A percentile compares a stretch with the other conserved stretches of the same genome.
phyloP scores from a whole-genome alignment of 1,140 invertebrate species.

The Cydia amplana region DNA sequence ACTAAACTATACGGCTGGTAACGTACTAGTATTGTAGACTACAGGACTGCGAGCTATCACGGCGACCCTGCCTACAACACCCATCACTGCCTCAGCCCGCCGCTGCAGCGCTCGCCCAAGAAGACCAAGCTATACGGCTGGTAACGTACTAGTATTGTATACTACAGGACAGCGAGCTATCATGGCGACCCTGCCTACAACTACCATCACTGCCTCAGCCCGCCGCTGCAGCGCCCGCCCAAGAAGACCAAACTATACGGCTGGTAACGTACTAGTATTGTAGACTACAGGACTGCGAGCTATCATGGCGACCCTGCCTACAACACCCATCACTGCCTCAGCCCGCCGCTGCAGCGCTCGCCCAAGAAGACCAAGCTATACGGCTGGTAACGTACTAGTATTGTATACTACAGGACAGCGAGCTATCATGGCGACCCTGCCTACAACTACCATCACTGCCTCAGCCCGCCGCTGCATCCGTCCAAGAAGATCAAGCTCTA shows the following conservation, averaged over 20 bases:
- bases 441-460: too few species aligned
- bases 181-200: slow-evolving; percentile 80
- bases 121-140: slow-evolving; percentile 96
- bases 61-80: slow-evolving; percentile 81
- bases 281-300: neutral
- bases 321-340: slow-evolving; percentile 92
- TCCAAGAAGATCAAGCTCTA: too few species aligned
- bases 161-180: neutral
- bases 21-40: slow-evolving; percentile 40
- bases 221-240: slow-evolving; percentile 94
- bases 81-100: slow-evolving; percentile 94
- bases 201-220: slow-evolving; percentile 95
- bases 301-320: neutral
- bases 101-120: slow-evolving; percentile 93
- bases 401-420: neutral
- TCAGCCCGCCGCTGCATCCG: too few species aligned
- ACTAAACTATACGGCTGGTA: slow-evolving; percentile 96
- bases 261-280: slow-evolving; percentile 82
- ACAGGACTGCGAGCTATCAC: neutral
- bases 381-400: neutral
- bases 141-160: slow-evolving; percentile 71
- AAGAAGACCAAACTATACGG: slow-evolving; percentile 96
- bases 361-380: slow-evolving; percentile 43
- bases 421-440: neutral
- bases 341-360: slow-evolving; percentile 94